Percentiles rank a stretch among this genome's conserved stretches.
Conservation (phyloP, 2,113 vertebrate genomes). For the Peromyscus maniculatus region DNA sequence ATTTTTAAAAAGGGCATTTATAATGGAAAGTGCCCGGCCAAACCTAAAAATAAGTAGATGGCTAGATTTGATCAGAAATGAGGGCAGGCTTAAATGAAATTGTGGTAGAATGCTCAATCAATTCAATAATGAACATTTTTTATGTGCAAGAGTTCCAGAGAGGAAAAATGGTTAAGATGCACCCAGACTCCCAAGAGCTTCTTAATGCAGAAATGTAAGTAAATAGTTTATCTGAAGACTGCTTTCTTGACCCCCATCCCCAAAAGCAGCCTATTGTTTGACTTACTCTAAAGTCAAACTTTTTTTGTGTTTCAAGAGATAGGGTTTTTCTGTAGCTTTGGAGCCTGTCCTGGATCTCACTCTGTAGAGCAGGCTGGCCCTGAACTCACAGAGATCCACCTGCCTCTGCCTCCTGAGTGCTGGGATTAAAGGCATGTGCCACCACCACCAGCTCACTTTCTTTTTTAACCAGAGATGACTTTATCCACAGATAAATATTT, state of each 20-base stretch:
- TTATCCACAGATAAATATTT: slow-evolving; percentile 14
- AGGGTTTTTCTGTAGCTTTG: not conserved
- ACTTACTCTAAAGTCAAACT: not conserved
- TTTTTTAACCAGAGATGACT: not conserved
- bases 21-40: slow-evolving; percentile 70
- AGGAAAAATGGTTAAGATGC: slow-evolving; percentile 16
- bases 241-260: not conserved
- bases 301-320: not conserved
- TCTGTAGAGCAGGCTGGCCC: too few species aligned
- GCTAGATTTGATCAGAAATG: slow-evolving; percentile 60
- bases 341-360: not conserved
- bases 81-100: slow-evolving; percentile 59
- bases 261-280: not conserved
- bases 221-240: slow-evolving; percentile 12
- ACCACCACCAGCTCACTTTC: not conserved
- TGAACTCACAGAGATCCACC: too few species aligned
- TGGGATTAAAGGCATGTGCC: too few species aligned
- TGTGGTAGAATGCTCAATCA: slow-evolving; percentile 50
- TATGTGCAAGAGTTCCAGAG: not conserved
- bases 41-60: slow-evolving; percentile 67
- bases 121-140: slow-evolving; percentile 29
- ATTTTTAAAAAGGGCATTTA: slow-evolving; percentile 76
- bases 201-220: slow-evolving; percentile 13
- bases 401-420: too few species aligned
- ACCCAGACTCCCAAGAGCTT: not conserved